These are phyloP conservation scores for Ageneiosus marmoratus DNA, from an alignment of 2,113 vertebrate genomes.

Conservation along the genomic window DNA sequence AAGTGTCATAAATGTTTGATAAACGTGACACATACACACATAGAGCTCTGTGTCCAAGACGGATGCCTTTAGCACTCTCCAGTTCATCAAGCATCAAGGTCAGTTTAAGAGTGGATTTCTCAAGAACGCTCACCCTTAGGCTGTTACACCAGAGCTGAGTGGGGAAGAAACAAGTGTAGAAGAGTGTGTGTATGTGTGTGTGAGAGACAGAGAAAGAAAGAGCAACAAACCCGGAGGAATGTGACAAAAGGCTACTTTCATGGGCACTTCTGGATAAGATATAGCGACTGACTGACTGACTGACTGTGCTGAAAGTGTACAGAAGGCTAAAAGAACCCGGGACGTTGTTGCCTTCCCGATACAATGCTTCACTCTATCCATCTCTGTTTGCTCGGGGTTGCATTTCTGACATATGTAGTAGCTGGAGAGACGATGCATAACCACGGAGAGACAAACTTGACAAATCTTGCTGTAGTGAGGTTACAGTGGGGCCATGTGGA, in stretches of 20 bases:
- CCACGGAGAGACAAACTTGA: constrained; percentile 14
- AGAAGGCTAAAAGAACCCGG: neutral
- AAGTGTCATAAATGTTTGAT: neutral
- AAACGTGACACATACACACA: constrained; percentile 29
- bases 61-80: constrained; percentile 10
- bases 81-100: neutral
- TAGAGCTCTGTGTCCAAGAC: constrained; percentile 13
- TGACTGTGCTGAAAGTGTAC: neutral
- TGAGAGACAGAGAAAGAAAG: neutral
- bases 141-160: constrained; percentile 34
- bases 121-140: constrained; percentile 15
- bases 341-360: neutral
- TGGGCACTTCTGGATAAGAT: neutral
- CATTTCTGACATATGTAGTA: constrained; percentile 41
- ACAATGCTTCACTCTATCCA: constrained; percentile 51
- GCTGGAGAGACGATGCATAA: neutral
- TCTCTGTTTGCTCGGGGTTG: constrained; percentile 51
- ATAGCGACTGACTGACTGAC: neutral
- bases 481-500: constrained; percentile 87
- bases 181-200: neutral
- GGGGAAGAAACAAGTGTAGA: neutral
- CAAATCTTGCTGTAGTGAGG: constrained; percentile 75
- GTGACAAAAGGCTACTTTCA: neutral
- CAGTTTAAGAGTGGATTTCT: constrained; percentile 48
- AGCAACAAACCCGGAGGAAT: neutral